Percentiles rank a stretch among this genome's conserved stretches.
Conservation (phyloP, 1,140 invertebrate genomes). For the Neocloeon triangulifer region DNA sequence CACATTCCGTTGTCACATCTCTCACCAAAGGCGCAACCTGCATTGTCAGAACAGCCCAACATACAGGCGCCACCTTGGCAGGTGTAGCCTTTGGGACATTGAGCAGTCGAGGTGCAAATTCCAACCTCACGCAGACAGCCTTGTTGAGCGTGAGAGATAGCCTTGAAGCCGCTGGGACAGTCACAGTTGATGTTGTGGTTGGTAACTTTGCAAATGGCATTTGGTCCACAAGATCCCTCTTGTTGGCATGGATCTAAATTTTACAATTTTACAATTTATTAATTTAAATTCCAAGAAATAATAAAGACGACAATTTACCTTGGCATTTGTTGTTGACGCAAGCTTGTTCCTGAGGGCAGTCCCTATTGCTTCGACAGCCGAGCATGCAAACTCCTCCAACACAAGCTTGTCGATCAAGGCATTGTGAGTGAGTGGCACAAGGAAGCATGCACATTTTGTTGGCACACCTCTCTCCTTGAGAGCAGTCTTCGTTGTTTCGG, state of each 20-base stretch:
- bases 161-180: constrained; percentile 62
- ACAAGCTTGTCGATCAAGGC: constrained; percentile 56
- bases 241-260: constrained; percentile 44
- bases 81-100: constrained; percentile 46
- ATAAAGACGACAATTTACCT: constrained; percentile 12
- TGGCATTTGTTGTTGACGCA: constrained; percentile 66
- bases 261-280: background rate
- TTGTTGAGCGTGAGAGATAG: constrained; percentile 68
- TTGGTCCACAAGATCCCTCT: constrained; percentile 57
- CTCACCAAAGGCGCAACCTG: constrained; percentile 58
- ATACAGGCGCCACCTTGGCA: constrained; percentile 53
- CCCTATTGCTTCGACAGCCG: constrained; percentile 59
- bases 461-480: constrained; percentile 50
- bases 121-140: constrained; percentile 57
- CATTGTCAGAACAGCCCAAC: constrained; percentile 34
- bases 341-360: constrained; percentile 47
- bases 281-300: background rate
- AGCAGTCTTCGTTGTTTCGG: constrained; percentile 51
- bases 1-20: constrained; percentile 55
- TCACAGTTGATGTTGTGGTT: constrained; percentile 47
- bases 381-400: constrained; percentile 48
- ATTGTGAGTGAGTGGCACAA: constrained; percentile 58
- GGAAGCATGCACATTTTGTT: constrained; percentile 52
- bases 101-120: constrained; percentile 30
- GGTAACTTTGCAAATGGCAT: constrained; percentile 50